A percentile compares a stretch with the other conserved stretches of the same genome.
Evolutionary conservation across 2,113 vertebrate species (phyloP).

Genomic region (Globicephala melas): DNA sequence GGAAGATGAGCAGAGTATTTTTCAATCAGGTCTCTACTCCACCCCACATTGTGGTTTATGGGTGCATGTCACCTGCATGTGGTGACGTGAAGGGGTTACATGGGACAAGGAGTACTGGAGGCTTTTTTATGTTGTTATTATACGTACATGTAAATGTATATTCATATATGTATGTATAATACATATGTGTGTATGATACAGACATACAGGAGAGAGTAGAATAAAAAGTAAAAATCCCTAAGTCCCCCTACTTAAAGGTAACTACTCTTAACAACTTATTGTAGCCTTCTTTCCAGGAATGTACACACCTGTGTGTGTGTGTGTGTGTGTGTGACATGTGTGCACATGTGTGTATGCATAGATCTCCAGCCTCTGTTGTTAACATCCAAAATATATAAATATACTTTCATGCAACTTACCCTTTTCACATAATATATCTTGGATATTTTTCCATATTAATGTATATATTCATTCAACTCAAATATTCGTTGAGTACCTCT

Average conservation of each 20-base stretch:
- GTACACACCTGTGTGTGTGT: fast-evolving
- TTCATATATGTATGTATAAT: not conserved
- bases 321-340: not conserved
- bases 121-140: not conserved
- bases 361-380: not conserved
- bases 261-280: not conserved
- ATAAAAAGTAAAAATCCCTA: not conserved
- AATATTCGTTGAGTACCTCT: not conserved
- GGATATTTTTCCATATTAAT: not conserved
- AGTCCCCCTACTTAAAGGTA: not conserved
- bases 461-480: not conserved
- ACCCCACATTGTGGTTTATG: not conserved
- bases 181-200: not conserved
- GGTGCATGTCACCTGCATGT: not conserved
- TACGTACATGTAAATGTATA: not conserved
- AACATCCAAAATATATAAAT: not conserved
- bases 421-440: not conserved
- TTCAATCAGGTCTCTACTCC: not conserved
- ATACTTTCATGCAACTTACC: not conserved
- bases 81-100: not conserved
- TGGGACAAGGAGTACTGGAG: not conserved
- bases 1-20: not conserved
- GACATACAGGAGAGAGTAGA: not conserved
- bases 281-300: not conserved
- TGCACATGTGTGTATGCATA: not conserved